These are phyloP conservation scores for Phylloscopus trochilus DNA, from an alignment of 2,113 vertebrate genomes.

Conservation along the genomic window DNA sequence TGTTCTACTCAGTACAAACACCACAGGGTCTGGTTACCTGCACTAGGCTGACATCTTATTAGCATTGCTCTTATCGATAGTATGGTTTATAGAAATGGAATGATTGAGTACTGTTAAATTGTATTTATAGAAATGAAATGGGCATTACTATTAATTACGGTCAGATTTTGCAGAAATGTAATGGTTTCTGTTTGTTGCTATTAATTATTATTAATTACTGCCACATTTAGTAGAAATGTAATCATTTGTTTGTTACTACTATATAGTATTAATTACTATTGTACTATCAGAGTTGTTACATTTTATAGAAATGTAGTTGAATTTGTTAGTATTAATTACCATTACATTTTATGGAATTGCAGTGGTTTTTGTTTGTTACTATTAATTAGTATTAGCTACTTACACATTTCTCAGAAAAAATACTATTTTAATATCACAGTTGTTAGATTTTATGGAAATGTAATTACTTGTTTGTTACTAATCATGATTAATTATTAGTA, in stretches of 20 bases:
- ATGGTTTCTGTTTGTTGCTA: neutral
- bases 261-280: neutral
- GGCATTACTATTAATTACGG: neutral
- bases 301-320: neutral
- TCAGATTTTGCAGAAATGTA: neutral
- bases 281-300: neutral
- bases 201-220: neutral
- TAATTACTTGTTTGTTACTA: neutral
- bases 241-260: neutral
- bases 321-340: neutral
- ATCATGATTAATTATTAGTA: neutral
- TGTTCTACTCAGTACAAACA: neutral
- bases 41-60: neutral
- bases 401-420: neutral
- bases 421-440: too few species aligned
- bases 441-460: neutral
- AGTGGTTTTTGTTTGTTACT: neutral
- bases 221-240: neutral
- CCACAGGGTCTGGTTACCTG: neutral
- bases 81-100: neutral
- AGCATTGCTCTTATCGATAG: neutral
- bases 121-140: neutral
- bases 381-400: neutral
- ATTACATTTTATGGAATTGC: neutral
- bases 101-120: neutral